Base-by-base conservation (phyloP, 2,797 vertebrate genomes). In the Mus minutoides region DNA sequence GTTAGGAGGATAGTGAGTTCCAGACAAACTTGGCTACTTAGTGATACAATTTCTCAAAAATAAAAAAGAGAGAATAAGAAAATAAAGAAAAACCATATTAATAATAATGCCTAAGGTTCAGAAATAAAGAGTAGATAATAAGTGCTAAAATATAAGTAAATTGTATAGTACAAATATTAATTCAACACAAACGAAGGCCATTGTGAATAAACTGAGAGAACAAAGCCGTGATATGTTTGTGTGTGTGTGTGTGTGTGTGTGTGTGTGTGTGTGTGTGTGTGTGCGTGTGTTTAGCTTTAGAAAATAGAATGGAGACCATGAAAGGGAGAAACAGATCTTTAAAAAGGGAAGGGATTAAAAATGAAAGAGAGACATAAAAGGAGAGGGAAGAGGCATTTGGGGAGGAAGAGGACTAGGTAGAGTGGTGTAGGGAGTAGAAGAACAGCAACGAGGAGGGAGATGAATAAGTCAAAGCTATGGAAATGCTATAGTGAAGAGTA, bases 141-240 rank as follows among this genome's bases (percentile, higher is more conserved):
- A 71, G 6, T 37, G 10, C 9, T 88, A 88, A 58, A 88, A 88
- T 21, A 54, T 24, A 86, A 88, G 14, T 49, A 85, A 73, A 88
- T 71, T 54, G 8, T 71, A 29, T 40, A 60, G 19, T 52, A 26
- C 21, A 80, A 90, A 58, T 85, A 85, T 78, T 22, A 84, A 26
- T 69, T 77, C 79, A 89, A 75, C 21, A 90, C 11, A 92, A 94
- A 96, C 52, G 43, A 77, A 77, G 52, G 29, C 12, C 73, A 37
- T 78, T 75, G 64, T 77, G 17, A 14, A 91, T 40, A 52, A 93
- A 77, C 0, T 91, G 62, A 86, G 60, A n/a, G 60, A 73, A 86
- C 58, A 91, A 89, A 86, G 46, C 73, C 24, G 46, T 43, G 11
- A 9, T 73, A 2, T 73, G 17, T 73, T 6, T 67, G 12, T 64